These are phyloP conservation scores for Mythimna impura DNA, from an alignment of 2,888 invertebrate genomes.

Conservation along the genomic window DNA sequence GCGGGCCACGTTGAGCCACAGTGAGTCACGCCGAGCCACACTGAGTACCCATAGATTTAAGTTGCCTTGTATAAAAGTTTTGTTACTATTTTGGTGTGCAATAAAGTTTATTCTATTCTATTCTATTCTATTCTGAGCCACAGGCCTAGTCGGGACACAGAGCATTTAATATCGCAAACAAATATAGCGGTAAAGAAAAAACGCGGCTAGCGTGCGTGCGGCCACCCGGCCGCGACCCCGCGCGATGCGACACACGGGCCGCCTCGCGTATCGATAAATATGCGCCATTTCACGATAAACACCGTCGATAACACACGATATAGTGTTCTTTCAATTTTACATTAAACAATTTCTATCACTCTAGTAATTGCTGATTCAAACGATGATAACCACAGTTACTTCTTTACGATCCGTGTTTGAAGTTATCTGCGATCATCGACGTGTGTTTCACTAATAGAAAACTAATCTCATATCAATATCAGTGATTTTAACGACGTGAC, in stretches of 20 bases:
- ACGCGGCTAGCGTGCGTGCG: constrained; percentile 56
- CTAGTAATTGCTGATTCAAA: constrained; percentile 41
- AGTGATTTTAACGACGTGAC: constrained; percentile 42
- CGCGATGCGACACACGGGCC: constrained; percentile 29
- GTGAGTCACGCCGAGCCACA: neutral
- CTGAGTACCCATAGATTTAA: too few relatives aligned
- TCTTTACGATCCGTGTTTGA: constrained; percentile 47
- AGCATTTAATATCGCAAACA: constrained; percentile 56
- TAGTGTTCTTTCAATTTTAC: constrained; percentile 39
- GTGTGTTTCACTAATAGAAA: constrained; percentile 60
- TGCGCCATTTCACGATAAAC: constrained; percentile 41
- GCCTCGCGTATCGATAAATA: constrained; percentile 45
- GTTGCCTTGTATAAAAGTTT: too few relatives aligned
- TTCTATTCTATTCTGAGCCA: too few relatives aligned
- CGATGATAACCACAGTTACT: constrained; percentile 43
- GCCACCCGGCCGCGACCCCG: constrained; percentile 57
- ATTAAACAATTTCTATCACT: constrained; percentile 34
- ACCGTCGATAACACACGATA: constrained; percentile 29
- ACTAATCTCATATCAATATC: constrained; percentile 45
- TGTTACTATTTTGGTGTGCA: too few relatives aligned
- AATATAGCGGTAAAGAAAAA: constrained; percentile 54
- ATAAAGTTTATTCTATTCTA: too few relatives aligned
- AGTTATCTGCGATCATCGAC: constrained; percentile 49
- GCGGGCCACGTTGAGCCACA: neutral
- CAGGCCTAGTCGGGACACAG: constrained; percentile 21